Evolutionary conservation across 1,140 invertebrate species (phyloP).

Genomic region (Caerostris darwini): DNA sequence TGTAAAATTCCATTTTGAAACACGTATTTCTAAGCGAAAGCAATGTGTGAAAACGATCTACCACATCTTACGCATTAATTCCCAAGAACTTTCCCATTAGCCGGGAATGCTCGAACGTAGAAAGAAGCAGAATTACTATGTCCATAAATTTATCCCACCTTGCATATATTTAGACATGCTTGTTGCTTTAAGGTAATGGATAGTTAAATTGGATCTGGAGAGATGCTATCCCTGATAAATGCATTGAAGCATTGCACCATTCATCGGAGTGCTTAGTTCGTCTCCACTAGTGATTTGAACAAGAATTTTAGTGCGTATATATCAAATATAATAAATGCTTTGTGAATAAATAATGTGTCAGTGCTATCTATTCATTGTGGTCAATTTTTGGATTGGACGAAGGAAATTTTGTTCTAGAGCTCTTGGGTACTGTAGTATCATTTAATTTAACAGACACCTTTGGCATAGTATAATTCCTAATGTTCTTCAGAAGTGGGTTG

Average conservation of each 20-base stretch:
- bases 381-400: not conserved
- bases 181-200: slow-evolving; percentile 44
- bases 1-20: slow-evolving; percentile 47
- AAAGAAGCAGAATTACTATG: slow-evolving; percentile 33
- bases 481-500: too few species aligned
- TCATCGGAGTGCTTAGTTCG: not conserved
- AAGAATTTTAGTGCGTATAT: not conserved
- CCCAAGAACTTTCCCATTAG: not conserved
- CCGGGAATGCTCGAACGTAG: slow-evolving; percentile 1
- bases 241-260: too few species aligned
- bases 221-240: slow-evolving; percentile 27
- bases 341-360: not conserved
- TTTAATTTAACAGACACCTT: too few species aligned
- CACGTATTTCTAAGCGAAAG: slow-evolving; percentile 44
- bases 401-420: not conserved
- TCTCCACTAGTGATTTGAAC: not conserved
- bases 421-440: too few species aligned
- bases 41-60: slow-evolving; percentile 6
- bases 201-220: slow-evolving; percentile 53
- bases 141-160: slow-evolving; percentile 55
- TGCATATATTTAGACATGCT: slow-evolving; percentile 36
- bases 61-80: slow-evolving; percentile 42
- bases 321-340: not conserved
- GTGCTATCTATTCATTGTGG: not conserved
- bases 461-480: too few species aligned